phyloP scores from a whole-genome alignment of 2,113 vertebrate species.

The Aepyceros melampus region DNA sequence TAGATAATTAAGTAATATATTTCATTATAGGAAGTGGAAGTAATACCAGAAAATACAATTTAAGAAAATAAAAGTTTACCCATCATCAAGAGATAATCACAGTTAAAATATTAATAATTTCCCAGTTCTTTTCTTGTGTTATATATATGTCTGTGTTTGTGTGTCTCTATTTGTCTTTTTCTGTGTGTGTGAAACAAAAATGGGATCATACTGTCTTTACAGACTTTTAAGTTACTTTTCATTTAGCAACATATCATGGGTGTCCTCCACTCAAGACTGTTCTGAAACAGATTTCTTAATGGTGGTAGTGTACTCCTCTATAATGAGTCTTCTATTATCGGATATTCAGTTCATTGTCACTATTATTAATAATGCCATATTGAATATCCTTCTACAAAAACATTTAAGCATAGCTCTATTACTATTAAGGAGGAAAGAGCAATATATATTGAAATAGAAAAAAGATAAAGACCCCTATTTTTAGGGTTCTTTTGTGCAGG shows the following conservation, averaged over 20 bases:
- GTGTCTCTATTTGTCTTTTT: neutral
- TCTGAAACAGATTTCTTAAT: neutral
- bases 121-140: neutral
- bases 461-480: neutral
- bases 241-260: neutral
- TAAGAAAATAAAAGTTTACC: neutral
- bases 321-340: neutral
- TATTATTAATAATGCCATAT: neutral
- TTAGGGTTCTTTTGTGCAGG: neutral
- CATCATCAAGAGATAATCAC: neutral
- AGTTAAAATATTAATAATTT: neutral
- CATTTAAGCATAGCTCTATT: neutral
- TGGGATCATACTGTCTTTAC: neutral
- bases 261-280: neutral
- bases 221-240: neutral
- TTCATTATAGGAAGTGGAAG: neutral
- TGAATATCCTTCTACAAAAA: neutral
- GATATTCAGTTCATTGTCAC: neutral
- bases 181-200: neutral
- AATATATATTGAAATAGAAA: neutral
- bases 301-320: neutral
- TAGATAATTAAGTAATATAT: neutral
- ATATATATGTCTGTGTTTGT: neutral
- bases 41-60: neutral
- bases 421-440: neutral